Base-by-base conservation (phyloP, 1,140 invertebrate species). In the Nixonia krombeini region DNA sequence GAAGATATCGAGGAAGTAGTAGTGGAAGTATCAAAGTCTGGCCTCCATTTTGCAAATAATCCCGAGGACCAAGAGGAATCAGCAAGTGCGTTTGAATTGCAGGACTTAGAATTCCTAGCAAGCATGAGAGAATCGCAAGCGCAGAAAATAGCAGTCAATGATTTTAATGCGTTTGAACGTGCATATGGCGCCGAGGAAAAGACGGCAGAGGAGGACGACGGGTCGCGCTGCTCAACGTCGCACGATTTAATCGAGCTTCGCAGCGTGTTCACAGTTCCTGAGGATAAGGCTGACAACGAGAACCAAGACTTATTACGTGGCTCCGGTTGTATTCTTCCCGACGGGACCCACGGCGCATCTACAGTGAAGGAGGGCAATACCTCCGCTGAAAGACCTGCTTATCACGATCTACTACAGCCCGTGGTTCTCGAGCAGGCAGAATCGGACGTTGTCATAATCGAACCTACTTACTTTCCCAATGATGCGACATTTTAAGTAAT, bases 261-360 rank as follows among this genome's bases (percentile, higher is more conserved):
- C 44, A 57, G 62, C 12, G 61, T 75, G 52, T 49, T 76, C 26
- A 66, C 68, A 72, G 70, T 76, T 75, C 66, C 74, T 79, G 73
- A 79, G 13, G 66, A 73, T 65, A 78, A 79, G 75, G 71, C 74
- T 76, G 76, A 79, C 16, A 57, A 56, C 57, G 73, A 72, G 63
- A 76, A 51, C 61, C 64, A 70, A 75, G 72, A 78, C 64, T 73
- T 33, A n/a, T n/a, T n/a, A n/a, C n/a, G n/a, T n/a, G n/a, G n/a
- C n/a, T n/a, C n/a, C n/a, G n/a, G n/a, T n/a, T n/a, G n/a, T n/a
- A n/a, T n/a, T n/a, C n/a, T n/a, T n/a, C n/a, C n/a, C n/a, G n/a
- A n/a, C n/a, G n/a, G n/a, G n/a, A n/a, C n/a, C n/a, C n/a, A n/a
- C n/a, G n/a, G n/a, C n/a, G n/a, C n/a, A n/a, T n/a, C n/a, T n/a